Evolutionary conservation across 1,140 invertebrate species (phyloP), one percentile per base, ranked within the genome.

Genomic region (Polypedilum vanderplanki): DNA sequence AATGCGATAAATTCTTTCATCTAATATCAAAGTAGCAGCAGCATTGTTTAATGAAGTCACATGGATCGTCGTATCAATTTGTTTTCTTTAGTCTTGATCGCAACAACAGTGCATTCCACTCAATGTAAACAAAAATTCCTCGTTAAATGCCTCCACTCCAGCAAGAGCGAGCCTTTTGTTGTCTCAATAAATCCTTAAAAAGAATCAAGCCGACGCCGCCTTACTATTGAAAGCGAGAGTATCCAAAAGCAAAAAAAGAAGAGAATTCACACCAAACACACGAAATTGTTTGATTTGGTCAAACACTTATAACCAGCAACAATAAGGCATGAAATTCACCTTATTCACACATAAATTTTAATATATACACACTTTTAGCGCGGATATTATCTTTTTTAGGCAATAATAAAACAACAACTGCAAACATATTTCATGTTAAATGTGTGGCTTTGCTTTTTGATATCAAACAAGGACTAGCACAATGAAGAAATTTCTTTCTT

Each of bases 181-280:
- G 46, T 57, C n/a, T 57, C 8, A 57, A 57, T 57, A 57, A 57
- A 57, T 57, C 46, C 46, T 57, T 57, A 57, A 57, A 57, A 57
- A 12, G 46, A 57, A 57, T 15, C n/a, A 57, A n/a, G 46, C 46
- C 46, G 46, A 57, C 46, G 46, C 46, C 46, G 46, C 46, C 12
- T 12, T 33, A 5, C 18, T 18, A 70, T 18, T 18, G 65, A 70
- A 70, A 70, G 65, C 65, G 65, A 70, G 65, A 70, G 65, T 70
- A 10, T 1, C n/a, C 3, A 70, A 57, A 12, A 57, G n/a, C n/a
- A 57, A 15, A 57, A 15, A 15, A 4, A n/a, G 1, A 57, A 57
- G n/a, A 57, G 18, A 70, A 20, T 70, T 70, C 65, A 70, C 65
- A 70, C 65, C 65, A 70, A 70, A 70, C 65, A 70, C 65, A 22